Base-by-base conservation (phyloP, 2,113 vertebrate genomes). In the Thomomys bottae region DNA sequence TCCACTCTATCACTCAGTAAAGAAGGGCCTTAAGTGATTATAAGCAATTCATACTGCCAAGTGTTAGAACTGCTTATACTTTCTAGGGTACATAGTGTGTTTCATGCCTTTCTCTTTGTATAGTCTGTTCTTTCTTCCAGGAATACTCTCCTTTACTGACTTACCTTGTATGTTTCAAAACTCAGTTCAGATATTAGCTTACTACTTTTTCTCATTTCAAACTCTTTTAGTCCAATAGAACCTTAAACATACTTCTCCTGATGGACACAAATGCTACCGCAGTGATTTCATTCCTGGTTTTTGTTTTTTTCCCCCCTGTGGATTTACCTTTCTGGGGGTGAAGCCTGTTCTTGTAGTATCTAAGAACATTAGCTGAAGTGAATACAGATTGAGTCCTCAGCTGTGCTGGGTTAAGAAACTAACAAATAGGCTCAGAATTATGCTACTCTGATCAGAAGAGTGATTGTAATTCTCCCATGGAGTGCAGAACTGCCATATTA, bases 401-500 rank as follows among this genome's bases (percentile, higher is more conserved):
- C 57, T 88, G 64, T 67, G 66, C 42, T 71, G 14, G 34, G 76
- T 79, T 81, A 80, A 92, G 68, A 26, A 90, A 38, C 61, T 49
- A 87, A 90, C 30, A 88, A 83, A 88, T 14, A 38, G 70, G 32
- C 63, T 87, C 72, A 68, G 68, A 90, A 79, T 59, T 66, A 76
- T 57, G 57, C 80, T 95, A 18, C 77, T 82, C 30, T 84, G 87
- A 93, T 84, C 72, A 75, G 88, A 21, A 92, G 81, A 96, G 93
- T 96, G 89, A 96, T 71, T 94, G 40, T 34, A 42, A 32, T 89
- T 84, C 68, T 67, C 96, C 49, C 88, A 59, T 61, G 87, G 87
- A 11, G 80, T 93, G 45, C 77, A 87, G 89, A 96, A 84, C 80
- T 89, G 93, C 89, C 95, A 85, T 91, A 88, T 96, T 96, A 96